Conservation (phyloP, 2,888 invertebrate genomes). For the Coleophora flavipennella region DNA sequence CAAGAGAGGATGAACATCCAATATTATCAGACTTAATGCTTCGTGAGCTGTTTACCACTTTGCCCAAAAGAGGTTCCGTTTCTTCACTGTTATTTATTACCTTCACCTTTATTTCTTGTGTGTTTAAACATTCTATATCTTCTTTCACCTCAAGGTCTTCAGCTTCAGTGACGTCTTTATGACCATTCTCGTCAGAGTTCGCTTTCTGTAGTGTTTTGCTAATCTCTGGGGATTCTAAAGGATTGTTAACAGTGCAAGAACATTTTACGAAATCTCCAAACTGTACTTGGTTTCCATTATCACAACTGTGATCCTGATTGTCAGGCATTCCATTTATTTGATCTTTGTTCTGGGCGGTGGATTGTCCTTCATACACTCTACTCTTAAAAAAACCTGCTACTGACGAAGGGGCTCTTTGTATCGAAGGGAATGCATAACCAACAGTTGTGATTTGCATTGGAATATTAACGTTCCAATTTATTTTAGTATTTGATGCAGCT, state of each 20-base stretch:
- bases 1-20: constrained; percentile 46
- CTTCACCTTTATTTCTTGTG: no score
- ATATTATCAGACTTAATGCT: constrained; percentile 18
- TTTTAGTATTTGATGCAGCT: constrained; percentile 18
- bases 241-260: neutral
- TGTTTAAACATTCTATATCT: no score
- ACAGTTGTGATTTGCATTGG: constrained; percentile 50
- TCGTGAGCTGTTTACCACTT: neutral
- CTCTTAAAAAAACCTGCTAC: no score
- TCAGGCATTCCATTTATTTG: no score
- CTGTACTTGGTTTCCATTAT: no score
- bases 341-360: no score
- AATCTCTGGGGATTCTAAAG: neutral
- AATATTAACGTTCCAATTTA: constrained; percentile 35
- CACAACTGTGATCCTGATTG: no score
- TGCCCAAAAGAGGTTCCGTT: neutral
- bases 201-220: no score
- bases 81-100: neutral
- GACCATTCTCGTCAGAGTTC: no score
- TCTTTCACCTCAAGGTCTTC: no score
- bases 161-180: no score
- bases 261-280: neutral
- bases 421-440: constrained; percentile 38
- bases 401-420: constrained; percentile 11
- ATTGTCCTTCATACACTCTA: no score